Conservation (phyloP, 2,797 vertebrate genomes). For the Anabacerthia variegaticeps region DNA sequence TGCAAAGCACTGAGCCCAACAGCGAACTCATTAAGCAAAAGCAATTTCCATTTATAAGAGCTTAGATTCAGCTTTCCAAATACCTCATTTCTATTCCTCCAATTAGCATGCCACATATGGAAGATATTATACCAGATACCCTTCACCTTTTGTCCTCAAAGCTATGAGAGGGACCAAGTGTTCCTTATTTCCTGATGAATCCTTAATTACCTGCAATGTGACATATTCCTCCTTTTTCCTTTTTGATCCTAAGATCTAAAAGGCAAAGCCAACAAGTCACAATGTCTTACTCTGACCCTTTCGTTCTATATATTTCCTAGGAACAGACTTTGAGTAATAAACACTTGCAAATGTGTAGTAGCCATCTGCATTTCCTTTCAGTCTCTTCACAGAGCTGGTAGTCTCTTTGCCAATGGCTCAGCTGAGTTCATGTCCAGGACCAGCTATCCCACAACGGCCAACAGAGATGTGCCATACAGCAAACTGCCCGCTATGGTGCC, state of each 20-base stretch:
- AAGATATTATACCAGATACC: slow-evolving; percentile 58
- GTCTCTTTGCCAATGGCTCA: not conserved
- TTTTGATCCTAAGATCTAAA: slow-evolving; percentile 42
- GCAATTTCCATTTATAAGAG: slow-evolving; percentile 43
- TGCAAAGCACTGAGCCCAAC: not conserved
- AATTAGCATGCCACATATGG: slow-evolving; percentile 58
- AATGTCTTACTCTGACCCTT: slow-evolving; percentile 25
- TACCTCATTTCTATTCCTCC: slow-evolving; percentile 22
- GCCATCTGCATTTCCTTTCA: not conserved
- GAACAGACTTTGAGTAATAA: slow-evolving; percentile 30
- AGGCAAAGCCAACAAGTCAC: slow-evolving; percentile 9
- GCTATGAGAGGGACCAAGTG: slow-evolving; percentile 34
- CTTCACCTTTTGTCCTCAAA: slow-evolving; percentile 65
- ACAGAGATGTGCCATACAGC: not conserved
- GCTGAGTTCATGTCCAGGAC: not conserved
- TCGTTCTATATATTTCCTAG: slow-evolving; percentile 22
- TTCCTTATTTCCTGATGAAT: slow-evolving; percentile 67
- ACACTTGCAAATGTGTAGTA: not conserved
- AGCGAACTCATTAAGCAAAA: slow-evolving; percentile 34
- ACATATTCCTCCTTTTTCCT: slow-evolving; percentile 59
- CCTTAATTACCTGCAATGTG: slow-evolving; percentile 66
- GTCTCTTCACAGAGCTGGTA: not conserved
- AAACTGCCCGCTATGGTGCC: not conserved
- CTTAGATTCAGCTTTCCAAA: slow-evolving; percentile 30
- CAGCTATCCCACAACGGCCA: not conserved